These are phyloP conservation scores for Prosopocoilus inquinatus DNA, from an alignment of 2,888 invertebrate species.

Conservation along the genomic window DNA sequence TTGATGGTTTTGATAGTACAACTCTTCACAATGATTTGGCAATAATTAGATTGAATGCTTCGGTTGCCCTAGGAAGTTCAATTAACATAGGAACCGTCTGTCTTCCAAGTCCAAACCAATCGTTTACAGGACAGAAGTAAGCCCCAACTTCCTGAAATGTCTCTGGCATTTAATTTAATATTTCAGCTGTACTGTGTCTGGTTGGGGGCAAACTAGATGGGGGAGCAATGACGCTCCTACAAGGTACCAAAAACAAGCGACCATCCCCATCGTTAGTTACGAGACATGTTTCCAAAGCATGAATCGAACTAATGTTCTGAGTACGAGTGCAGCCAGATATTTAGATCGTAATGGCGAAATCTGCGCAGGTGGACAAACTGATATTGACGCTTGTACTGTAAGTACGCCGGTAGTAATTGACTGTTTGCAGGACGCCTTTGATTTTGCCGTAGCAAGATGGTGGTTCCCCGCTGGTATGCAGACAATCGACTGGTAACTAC, in stretches of 20 bases:
- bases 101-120: conserved; percentile 52
- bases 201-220: conserved; percentile 85
- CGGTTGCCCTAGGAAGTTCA: too few relatives aligned
- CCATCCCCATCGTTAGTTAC: conserved; percentile 65
- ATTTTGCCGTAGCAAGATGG: conserved; percentile 64
- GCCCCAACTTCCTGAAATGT: too few relatives aligned
- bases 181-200: conserved; percentile 65
- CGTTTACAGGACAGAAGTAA: conserved; percentile 24
- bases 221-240: conserved; percentile 44
- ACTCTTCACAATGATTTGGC: too few relatives aligned
- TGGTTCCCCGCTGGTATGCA: conserved; percentile 68
- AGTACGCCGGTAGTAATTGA: conserved; percentile 14
- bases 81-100: conserved; percentile 59
- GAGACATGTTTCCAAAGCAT: conserved; percentile 44
- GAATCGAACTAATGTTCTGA: conserved; percentile 29
- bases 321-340: conserved; percentile 35
- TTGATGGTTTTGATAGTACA: too few relatives aligned
- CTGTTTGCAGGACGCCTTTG: not conserved
- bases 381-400: conserved; percentile 42
- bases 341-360: conserved; percentile 40
- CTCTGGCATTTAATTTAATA: too few relatives aligned
- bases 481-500: conserved; percentile 53
- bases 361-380: conserved; percentile 40
- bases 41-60: too few relatives aligned
- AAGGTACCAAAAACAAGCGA: conserved; percentile 61